Evolutionary conservation across 2,888 invertebrate genomes (phyloP), one percentile per base, ranked within the genome.

Genomic region (Tetheella fluctuosa): DNA sequence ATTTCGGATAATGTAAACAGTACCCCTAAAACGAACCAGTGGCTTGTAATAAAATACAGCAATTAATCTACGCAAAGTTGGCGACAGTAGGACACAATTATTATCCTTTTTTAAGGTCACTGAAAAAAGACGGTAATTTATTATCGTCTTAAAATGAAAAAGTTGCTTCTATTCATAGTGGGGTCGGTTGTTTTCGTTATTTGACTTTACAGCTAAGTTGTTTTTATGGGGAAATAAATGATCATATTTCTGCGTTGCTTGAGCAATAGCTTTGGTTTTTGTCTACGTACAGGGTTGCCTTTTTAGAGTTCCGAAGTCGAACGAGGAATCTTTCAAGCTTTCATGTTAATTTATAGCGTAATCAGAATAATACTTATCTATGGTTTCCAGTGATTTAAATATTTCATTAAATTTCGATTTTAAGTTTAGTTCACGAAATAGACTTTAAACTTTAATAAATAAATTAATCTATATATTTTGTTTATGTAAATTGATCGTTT

Each of bases 21-120:
- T 61, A 68, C 67, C 66, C 30, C 67, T 68, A 59, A 69, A 67
- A 67, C 61, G 62, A 55, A 65, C 65, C 61, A 63, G 59, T 63
- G 65, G 64, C 61, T 65, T 67, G 73, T 79, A 80, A 81, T 76
- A 75, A 79, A 84, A 85, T 76, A 78, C 73, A 71, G 74, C 74
- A 78, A 85, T 84, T 80, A 81, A 83, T 84, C 76, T 79, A 66
- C 72, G 69, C 76, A 66, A 77, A 83, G 73, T 79, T 79, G 73
- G 74, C 69, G 80, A 81, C 81, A 77, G 64, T 71, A 71, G 69
- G 74, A 77, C 71, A 78, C 65, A 81, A 80, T 82, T 77, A 77
- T 82, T 77, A 79, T 77, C 72, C 73, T 74, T 77, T n/a, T 81
- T 76, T 74, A 69, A 72, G 72, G 71, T 72, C 67, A 64, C 60